phyloP scores from a whole-genome alignment of 2,888 invertebrate species.

The Ypsolopha scabrella region DNA sequence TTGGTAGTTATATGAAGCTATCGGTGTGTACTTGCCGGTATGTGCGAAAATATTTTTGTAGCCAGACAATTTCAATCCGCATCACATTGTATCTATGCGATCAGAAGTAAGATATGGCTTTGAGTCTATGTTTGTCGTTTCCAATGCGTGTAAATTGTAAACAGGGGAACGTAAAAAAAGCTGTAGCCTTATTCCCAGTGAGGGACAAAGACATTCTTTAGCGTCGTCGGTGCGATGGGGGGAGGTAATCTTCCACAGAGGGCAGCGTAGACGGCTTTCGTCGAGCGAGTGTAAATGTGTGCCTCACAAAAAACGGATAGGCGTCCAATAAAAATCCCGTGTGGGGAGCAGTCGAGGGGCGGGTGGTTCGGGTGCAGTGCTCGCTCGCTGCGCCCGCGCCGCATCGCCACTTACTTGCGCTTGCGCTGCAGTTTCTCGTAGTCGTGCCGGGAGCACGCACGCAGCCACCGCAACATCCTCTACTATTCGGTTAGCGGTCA shows the following conservation, averaged over 20 bases:
- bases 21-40: background rate
- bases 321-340: slow-evolving; percentile 64
- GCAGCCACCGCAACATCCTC: slow-evolving; percentile 40
- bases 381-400: slow-evolving; percentile 34
- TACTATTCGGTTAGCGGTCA: slow-evolving; percentile 17
- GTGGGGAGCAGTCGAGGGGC: slow-evolving; percentile 61
- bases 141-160: slow-evolving; percentile 20
- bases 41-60: background rate
- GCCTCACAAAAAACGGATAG: slow-evolving; percentile 60
- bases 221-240: slow-evolving; percentile 30
- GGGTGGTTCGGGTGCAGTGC: slow-evolving; percentile 55
- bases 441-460: slow-evolving; percentile 62
- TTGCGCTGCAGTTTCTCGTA: slow-evolving; percentile 46
- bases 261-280: slow-evolving; percentile 56
- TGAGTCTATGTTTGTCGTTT: background rate
- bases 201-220: slow-evolving; percentile 55
- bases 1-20: background rate
- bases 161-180: slow-evolving; percentile 23
- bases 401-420: background rate
- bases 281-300: slow-evolving; percentile 51
- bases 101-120: too few species aligned
- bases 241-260: slow-evolving; percentile 51
- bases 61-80: background rate
- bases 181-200: slow-evolving; percentile 14
- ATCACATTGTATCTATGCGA: too few species aligned